A percentile compares a stretch with the other conserved stretches of the same genome.
Conservation (phyloP, 1,140 invertebrate genomes). For the Drosophila ogumai region DNA sequence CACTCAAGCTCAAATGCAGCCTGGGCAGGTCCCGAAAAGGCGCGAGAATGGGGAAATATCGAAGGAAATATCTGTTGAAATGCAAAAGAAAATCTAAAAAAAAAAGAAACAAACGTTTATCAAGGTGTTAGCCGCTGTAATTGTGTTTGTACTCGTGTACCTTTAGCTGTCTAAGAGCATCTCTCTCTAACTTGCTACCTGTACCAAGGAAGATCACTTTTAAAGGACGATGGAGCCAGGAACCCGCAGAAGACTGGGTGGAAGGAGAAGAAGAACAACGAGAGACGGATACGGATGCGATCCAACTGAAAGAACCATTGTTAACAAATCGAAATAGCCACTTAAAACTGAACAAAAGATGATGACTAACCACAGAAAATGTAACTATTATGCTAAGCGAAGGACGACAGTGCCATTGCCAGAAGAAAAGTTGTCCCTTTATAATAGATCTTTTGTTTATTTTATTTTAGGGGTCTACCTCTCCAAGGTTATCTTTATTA, state of each 20-base stretch:
- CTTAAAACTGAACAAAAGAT: conserved; percentile 4
- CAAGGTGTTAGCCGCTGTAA: conserved; percentile 37
- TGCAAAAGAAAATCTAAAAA: not conserved
- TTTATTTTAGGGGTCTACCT: not conserved
- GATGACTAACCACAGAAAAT: conserved; percentile 2
- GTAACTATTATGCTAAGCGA: conserved; percentile 42
- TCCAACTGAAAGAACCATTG: conserved; percentile 32
- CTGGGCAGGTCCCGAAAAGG: conserved; percentile 35
- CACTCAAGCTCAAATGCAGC: conserved; percentile 19
- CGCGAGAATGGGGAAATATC: conserved; percentile 20
- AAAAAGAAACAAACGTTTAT: conserved; percentile 14
- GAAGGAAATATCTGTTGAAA: conserved; percentile 10
- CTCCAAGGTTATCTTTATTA: not conserved
- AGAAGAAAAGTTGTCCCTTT: not conserved
- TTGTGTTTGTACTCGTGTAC: conserved; percentile 47
- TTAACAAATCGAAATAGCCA: conserved; percentile 38
- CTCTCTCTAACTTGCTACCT: conserved; percentile 39
- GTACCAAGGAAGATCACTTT: conserved; percentile 12
- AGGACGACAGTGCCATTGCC: conserved; percentile 5
- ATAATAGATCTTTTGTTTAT: not conserved
- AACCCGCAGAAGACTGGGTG: not conserved
- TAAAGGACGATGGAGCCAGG: not conserved
- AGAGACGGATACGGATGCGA: conserved; percentile 19
- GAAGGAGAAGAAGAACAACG: conserved; percentile 21
- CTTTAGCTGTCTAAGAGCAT: conserved; percentile 43